Base-by-base conservation (phyloP, 1,140 invertebrate genomes). In the Trissolcus basalis region DNA sequence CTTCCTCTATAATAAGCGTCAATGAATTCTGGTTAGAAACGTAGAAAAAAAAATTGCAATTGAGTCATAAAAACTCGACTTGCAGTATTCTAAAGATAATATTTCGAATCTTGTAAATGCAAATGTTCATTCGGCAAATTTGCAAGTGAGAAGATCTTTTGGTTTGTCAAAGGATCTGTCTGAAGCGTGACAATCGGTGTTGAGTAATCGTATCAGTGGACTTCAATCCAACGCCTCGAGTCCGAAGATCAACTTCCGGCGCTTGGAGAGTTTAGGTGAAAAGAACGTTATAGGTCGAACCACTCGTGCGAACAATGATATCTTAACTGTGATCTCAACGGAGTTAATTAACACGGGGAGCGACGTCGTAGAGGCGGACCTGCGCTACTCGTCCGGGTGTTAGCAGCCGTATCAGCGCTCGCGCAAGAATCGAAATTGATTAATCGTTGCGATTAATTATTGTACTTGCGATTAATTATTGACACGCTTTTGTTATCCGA, bases 361-460 rank as follows among this genome's bases (percentile, higher is more conserved):
- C 68, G 63, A 70, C 73, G 56, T 70, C 53, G 53, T 53, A 33
- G 60, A 61, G 69, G 55, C 51, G 70, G 69, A 64, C 54, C 36
- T 55, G 63, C 32, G 61, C 63, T 65, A 53, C 54, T 47, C 60
- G 54, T 65, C 53, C 45, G 60, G 75, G 80, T 80, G 80, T 83
- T 81, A 78, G 74, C n/a, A n/a, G n/a, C n/a, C n/a, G n/a, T n/a
- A n/a, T n/a, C n/a, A n/a, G n/a, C n/a, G n/a, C n/a, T n/a, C n/a
- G n/a, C n/a, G n/a, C n/a, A n/a, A n/a, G n/a, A n/a, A n/a, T n/a
- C 75, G 63, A 83, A 84, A 86, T 86, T 84, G 83, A 85, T 86
- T 84, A 85, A 86, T 86, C 82, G 81, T 43, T 67, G 61, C 49
- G n/a, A n/a, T n/a, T n/a, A n/a, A n/a, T n/a, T n/a, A n/a, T n/a